phyloP scores from a whole-genome alignment of 2,113 vertebrate species.

The Ceyx cyanopectus region DNA sequence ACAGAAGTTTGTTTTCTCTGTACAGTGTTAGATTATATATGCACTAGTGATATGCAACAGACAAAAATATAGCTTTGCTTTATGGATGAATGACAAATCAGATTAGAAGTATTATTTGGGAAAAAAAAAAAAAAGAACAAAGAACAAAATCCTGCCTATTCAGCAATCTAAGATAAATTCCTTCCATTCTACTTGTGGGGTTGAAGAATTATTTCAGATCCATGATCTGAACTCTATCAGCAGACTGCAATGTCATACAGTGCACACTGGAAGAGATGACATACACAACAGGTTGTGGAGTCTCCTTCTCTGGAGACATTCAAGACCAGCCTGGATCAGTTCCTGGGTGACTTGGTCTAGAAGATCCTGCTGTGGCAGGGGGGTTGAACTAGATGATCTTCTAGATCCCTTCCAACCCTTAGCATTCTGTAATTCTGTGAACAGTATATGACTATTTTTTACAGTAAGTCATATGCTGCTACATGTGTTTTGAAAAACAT shows the following conservation, averaged over 20 bases:
- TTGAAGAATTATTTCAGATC: not conserved
- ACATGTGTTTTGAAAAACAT: not conserved
- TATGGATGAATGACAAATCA: not conserved
- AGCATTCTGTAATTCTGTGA: too few relatives aligned
- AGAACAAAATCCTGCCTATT: constrained; percentile 8
- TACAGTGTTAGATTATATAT: not conserved
- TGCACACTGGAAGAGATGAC: not conserved
- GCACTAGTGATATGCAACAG: not conserved
- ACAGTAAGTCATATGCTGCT: not conserved
- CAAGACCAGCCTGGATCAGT: too few relatives aligned
- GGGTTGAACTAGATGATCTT: too few relatives aligned
- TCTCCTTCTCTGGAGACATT: too few relatives aligned
- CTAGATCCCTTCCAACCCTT: too few relatives aligned
- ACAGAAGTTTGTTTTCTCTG: not conserved
- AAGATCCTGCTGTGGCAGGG: too few relatives aligned
- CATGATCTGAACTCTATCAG: not conserved
- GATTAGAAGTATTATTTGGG: not conserved
- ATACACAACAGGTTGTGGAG: not conserved
- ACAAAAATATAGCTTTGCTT: not conserved
- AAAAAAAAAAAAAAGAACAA: not conserved
- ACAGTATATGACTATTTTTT: not conserved
- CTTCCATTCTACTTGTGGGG: not conserved
- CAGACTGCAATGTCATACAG: not conserved
- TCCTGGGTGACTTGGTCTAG: too few relatives aligned
- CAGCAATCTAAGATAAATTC: constrained; percentile 12